These are phyloP conservation scores for Pristionchus arcanus DNA, from an alignment of 2,888 invertebrate genomes.

Conservation along the genomic window DNA sequence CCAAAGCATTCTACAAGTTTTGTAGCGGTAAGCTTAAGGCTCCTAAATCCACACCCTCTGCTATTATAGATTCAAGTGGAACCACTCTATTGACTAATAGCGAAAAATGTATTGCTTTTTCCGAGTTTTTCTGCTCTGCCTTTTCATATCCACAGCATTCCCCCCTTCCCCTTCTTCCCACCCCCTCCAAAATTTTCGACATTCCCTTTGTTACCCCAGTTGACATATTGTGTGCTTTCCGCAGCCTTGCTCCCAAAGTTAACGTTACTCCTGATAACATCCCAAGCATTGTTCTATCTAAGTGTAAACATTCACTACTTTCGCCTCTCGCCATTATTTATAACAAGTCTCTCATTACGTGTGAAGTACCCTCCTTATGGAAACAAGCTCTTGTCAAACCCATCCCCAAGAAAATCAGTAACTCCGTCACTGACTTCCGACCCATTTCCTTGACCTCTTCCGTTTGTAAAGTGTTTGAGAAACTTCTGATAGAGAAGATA, in stretches of 20 bases:
- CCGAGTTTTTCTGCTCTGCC: not conserved
- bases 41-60: no score
- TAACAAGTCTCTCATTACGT: not conserved
- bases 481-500: not conserved
- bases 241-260: no score
- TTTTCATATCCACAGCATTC: not conserved
- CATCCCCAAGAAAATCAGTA: not conserved
- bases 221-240: no score
- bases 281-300: not conserved
- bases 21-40: no score
- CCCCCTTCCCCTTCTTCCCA: not conserved
- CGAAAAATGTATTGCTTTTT: not conserved
- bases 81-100: no score
- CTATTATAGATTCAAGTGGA: no score
- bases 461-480: no score
- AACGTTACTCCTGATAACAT: no score
- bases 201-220: no score
- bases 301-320: not conserved
- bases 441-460: not conserved
- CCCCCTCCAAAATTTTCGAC: no score
- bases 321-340: not conserved
- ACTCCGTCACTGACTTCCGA: not conserved
- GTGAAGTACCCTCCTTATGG: not conserved
- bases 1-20: not conserved
- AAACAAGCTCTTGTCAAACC: not conserved